Percentiles rank a stretch among this genome's conserved stretches.
Conservation (phyloP, 2,888 invertebrate genomes). For the Apoderus coryli region DNA sequence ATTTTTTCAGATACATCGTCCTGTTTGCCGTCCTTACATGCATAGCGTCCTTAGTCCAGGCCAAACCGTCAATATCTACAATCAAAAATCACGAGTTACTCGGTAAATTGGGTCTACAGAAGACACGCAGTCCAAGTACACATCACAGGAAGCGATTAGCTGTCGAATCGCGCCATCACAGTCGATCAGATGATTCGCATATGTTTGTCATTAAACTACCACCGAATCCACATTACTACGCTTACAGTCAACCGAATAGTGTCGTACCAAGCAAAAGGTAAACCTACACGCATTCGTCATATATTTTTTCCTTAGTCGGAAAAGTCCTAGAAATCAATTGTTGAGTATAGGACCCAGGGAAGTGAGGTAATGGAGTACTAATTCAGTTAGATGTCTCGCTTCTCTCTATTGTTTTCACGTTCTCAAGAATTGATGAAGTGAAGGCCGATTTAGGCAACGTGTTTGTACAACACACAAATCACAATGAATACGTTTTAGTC, state of each 20-base stretch:
- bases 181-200: conserved; percentile 61
- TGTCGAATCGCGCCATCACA: conserved; percentile 56
- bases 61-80: conserved; percentile 14
- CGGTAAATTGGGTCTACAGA: conserved; percentile 59
- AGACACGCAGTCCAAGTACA: conserved; percentile 57
- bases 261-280: no score
- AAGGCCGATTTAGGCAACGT: no score
- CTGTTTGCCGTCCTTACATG: conserved; percentile 16
- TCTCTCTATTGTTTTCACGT: no score
- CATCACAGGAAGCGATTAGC: conserved; percentile 65
- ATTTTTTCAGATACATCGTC: conserved; percentile 22
- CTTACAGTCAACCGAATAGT: conserved; percentile 45
- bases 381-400: no score
- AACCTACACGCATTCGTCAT: no score
- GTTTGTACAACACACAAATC: no score
- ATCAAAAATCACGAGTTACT: conserved; percentile 50
- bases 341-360: no score
- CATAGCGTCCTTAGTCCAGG: conserved; percentile 12
- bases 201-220: conserved; percentile 79
- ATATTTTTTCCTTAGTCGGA: no score
- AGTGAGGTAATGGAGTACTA: no score
- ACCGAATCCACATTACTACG: conserved; percentile 71
- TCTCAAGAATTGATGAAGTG: no score
- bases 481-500: no score
- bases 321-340: no score